phyloP scores from a whole-genome alignment of 2,888 invertebrate genomes.

The Panopea generosa region DNA sequence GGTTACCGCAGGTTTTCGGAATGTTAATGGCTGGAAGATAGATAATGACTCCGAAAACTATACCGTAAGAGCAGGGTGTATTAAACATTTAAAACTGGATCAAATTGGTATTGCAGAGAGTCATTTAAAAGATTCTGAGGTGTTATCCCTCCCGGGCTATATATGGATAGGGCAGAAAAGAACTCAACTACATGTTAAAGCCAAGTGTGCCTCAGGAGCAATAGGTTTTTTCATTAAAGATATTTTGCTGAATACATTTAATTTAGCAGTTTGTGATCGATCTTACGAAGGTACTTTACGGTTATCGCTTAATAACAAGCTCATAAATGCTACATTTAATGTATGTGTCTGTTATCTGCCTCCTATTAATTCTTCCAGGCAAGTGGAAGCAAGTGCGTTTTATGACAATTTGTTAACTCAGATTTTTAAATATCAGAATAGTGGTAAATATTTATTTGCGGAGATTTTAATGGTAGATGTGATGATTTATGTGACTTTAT shows the following conservation, averaged over 20 bases:
- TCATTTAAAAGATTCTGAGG: conserved; percentile 17
- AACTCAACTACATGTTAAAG: conserved; percentile 27
- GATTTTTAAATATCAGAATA: conserved; percentile 20
- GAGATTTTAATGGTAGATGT: conserved; percentile 36
- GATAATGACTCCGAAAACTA: not conserved
- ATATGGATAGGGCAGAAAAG: conserved; percentile 42
- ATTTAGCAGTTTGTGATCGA: conserved; percentile 3
- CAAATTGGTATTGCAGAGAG: conserved; percentile 33
- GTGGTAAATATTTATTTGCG: conserved; percentile 9
- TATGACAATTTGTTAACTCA: conserved; percentile 27
- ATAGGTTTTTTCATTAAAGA: conserved; percentile 29
- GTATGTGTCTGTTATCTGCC: conserved; percentile 46
- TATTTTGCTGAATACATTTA: conserved; percentile 13
- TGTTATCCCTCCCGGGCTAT: conserved; percentile 20
- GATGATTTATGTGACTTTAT: conserved; percentile 35
- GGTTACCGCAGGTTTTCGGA: no score
- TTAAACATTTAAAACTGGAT: conserved; percentile 21
- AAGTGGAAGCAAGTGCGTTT: conserved; percentile 23
- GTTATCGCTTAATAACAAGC: conserved; percentile 14
- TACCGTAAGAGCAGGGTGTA: conserved; percentile 1
- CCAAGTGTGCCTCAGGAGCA: conserved; percentile 28
- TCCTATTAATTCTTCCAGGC: conserved; percentile 22
- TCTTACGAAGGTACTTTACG: conserved; percentile 21
- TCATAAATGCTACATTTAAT: not conserved
- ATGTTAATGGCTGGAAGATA: conserved; percentile 8